Base-by-base conservation (phyloP, 2,888 invertebrate species). In the Apodemia hepburni region DNA sequence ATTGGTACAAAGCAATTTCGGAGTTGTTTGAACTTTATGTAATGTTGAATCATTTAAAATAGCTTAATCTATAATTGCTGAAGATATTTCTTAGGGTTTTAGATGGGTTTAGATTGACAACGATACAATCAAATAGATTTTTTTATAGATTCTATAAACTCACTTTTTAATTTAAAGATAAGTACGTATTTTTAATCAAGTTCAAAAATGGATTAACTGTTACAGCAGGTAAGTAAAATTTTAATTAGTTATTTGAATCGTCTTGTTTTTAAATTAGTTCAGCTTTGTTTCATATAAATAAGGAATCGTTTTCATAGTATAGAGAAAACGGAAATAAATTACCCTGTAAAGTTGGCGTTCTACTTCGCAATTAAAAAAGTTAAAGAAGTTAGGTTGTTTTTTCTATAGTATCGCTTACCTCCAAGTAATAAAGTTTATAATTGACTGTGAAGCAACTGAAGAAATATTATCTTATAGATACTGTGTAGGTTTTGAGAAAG, bases 351-450 rank as follows among this genome's bases (percentile, higher is more conserved):
- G 76, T 77, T 75, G 77, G 77, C 77, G 74, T 76, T 77, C 80
- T 83, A 75, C 78, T 79, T 82, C 78, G 81, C 82, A 84, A 86
- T 85, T 86, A 84, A 82, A 81, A 84, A 80, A 80, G 84, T 79
- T 72, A 79, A 79, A 80, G 74, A 76, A 73, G 74, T 71, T 69
- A 73, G 42, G 70, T 71, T 70, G 66, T 67, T 75, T 77, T 70
- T 70, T 69, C 75, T 73, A 85, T 76, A 83, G 75, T 80, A 74
- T 72, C 77, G 75, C 81, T 82, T 84, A 74, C 69, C 69, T 66
- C 74, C 68, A 68, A 70, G 70, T 61, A 62, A 72, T 81, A 85
- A 73, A 77, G 85, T 82, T 73, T 70, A 82, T 80, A 83, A 76
- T 83, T 69, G 75, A 67, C 68, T 61, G 58, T 33, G 17, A 11